phyloP scores from a whole-genome alignment of 2,113 vertebrate genomes.

The Daboia siamensis region DNA sequence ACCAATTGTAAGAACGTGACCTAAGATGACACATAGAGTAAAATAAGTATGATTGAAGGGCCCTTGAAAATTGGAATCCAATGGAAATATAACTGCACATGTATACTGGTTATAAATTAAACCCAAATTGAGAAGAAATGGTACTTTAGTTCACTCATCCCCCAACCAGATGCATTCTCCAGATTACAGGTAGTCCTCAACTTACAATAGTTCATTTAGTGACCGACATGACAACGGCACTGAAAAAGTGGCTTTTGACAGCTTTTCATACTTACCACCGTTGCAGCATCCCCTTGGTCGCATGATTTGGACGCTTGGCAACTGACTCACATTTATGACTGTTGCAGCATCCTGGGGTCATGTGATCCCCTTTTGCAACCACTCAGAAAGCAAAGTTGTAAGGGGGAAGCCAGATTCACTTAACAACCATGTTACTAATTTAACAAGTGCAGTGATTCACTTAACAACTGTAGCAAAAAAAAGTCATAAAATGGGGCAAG shows the following conservation, averaged over 20 bases:
- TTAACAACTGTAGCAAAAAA: background rate
- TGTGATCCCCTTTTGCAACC: background rate
- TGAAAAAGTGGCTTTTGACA: background rate
- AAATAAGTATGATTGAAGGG: background rate
- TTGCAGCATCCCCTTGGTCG: background rate
- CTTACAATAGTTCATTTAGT: background rate
- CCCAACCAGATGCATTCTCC: background rate
- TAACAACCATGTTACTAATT: background rate
- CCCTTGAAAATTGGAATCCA: background rate
- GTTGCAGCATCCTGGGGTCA: background rate
- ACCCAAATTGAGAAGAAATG: background rate
- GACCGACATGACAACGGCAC: background rate
- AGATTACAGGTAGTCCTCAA: background rate
- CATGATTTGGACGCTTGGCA: background rate
- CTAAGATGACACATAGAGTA: background rate
- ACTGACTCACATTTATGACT: background rate
- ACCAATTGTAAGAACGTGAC: background rate
- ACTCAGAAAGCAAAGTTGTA: background rate
- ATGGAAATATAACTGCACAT: background rate
- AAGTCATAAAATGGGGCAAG: background rate
- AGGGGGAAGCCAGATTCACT: background rate
- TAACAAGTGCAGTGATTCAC: background rate
- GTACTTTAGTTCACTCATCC: background rate
- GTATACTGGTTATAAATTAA: background rate
- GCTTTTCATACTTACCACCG: background rate